Percentiles rank a stretch among this genome's conserved stretches.
phyloP scores from a whole-genome alignment of 2,888 invertebrate species.

The Ochropacha duplaris region DNA sequence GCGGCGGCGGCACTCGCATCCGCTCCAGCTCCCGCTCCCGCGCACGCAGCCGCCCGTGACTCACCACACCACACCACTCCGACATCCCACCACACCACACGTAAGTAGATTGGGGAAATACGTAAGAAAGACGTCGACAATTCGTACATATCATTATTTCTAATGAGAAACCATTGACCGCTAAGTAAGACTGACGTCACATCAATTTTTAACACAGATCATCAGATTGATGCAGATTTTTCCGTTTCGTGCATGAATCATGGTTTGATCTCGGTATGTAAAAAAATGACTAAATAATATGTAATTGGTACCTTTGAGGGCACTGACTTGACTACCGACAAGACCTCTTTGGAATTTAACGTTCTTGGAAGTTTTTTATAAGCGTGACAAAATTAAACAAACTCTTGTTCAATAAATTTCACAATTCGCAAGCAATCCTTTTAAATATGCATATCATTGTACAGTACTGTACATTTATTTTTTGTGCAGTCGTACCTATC shows the following conservation, averaged over 20 bases:
- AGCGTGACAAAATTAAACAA: not conserved
- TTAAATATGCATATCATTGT: conserved; percentile 12
- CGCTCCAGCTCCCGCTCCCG: conserved; percentile 28
- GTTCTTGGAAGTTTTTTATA: not conserved
- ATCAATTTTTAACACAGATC: conserved; percentile 26
- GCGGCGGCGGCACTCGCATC: conserved; percentile 25
- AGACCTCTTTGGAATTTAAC: conserved; percentile 1
- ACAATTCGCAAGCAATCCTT: conserved; percentile 3
- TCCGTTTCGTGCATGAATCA: conserved; percentile 34
- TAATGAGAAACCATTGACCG: conserved; percentile 44
- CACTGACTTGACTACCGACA: not conserved
- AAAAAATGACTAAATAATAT: conserved; percentile 3
- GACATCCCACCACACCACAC: conserved; percentile 45
- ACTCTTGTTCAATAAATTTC: not conserved
- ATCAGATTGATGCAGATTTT: conserved; percentile 24
- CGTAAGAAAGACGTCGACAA: conserved; percentile 69
- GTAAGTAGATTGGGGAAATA: conserved; percentile 62
- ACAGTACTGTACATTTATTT: not conserved
- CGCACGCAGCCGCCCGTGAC: conserved; percentile 47
- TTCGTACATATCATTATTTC: conserved; percentile 45
- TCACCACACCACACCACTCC: conserved; percentile 57
- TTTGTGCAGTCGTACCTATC: not conserved
- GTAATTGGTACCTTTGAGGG: conserved; percentile 6
- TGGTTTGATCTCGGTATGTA: conserved; percentile 10
- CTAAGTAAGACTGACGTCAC: conserved; percentile 54